Evolutionary conservation across 2,888 invertebrate genomes (phyloP).

Genomic region (Nomada goodeniana): DNA sequence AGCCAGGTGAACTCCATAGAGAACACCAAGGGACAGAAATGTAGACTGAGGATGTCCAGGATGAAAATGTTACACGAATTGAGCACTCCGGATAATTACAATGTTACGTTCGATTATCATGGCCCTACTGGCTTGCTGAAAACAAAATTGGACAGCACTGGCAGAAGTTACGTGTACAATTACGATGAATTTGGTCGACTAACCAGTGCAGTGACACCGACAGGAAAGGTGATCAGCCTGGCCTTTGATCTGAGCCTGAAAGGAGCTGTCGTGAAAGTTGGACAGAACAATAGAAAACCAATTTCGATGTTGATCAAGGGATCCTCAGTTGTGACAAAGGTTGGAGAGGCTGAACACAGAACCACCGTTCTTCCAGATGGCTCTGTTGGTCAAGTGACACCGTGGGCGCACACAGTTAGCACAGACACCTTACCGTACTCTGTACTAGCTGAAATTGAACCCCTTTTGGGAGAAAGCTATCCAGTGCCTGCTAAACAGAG

Average conservation of each 20-base stretch:
- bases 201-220: constrained; percentile 96
- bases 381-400: constrained; percentile 91
- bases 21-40: constrained; percentile 96
- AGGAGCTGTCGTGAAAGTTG: constrained; percentile 94
- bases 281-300: constrained; percentile 93
- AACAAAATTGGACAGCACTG: constrained; percentile 95
- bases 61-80: constrained; percentile 96
- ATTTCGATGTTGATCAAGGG: constrained; percentile 95
- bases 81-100: constrained; percentile 96
- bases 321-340: constrained; percentile 92
- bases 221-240: constrained; percentile 95
- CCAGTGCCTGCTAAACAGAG: constrained; percentile 96
- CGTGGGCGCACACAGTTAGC: constrained; percentile 95
- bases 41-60: constrained; percentile 94
- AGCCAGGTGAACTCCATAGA: constrained; percentile 97
- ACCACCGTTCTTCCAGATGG: constrained; percentile 93
- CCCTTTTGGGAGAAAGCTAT: constrained; percentile 94
- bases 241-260: constrained; percentile 96
- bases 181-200: constrained; percentile 97
- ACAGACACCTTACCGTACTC: constrained; percentile 97
- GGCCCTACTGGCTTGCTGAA: constrained; percentile 95
- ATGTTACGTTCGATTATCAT: constrained; percentile 97
- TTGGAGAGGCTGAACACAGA: constrained; percentile 93
- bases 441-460: constrained; percentile 94
- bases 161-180: constrained; percentile 95